phyloP scores from a whole-genome alignment of 2,113 vertebrate genomes.

The Tauraco erythrolophus region DNA sequence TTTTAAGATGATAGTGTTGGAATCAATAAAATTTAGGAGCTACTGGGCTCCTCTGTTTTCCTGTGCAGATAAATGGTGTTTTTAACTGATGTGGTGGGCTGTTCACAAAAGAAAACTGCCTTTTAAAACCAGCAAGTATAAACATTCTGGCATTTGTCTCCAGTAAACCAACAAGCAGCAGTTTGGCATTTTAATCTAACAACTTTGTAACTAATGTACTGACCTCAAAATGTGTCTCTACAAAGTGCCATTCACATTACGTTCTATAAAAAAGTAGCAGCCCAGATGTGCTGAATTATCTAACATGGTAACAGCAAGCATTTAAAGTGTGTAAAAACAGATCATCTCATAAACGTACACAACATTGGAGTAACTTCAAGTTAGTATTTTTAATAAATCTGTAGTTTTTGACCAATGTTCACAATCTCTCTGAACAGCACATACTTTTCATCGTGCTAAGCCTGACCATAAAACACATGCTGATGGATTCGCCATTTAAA shows the following conservation, averaged over 20 bases:
- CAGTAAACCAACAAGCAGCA: background rate
- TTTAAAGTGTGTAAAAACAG: background rate
- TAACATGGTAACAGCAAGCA: background rate
- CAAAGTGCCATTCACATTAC: background rate
- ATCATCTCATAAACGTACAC: background rate
- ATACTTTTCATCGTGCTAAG: background rate
- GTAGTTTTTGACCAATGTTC: background rate
- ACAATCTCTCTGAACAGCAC: background rate
- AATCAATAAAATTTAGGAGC: background rate
- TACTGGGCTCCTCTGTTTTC: background rate
- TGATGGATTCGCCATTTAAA: background rate
- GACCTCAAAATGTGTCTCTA: background rate
- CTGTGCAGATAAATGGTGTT: background rate
- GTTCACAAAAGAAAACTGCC: background rate
- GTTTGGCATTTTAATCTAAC: background rate
- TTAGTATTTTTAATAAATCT: background rate
- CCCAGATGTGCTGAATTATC: background rate
- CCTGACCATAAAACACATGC: background rate
- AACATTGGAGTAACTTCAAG: background rate
- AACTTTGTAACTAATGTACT: background rate
- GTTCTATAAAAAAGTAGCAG: background rate
- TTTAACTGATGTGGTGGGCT: background rate
- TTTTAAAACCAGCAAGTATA: background rate
- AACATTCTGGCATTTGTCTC: background rate
- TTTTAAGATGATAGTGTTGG: background rate